Conservation (phyloP, 1,140 invertebrate genomes). For the Anastrepha obliqua region DNA sequence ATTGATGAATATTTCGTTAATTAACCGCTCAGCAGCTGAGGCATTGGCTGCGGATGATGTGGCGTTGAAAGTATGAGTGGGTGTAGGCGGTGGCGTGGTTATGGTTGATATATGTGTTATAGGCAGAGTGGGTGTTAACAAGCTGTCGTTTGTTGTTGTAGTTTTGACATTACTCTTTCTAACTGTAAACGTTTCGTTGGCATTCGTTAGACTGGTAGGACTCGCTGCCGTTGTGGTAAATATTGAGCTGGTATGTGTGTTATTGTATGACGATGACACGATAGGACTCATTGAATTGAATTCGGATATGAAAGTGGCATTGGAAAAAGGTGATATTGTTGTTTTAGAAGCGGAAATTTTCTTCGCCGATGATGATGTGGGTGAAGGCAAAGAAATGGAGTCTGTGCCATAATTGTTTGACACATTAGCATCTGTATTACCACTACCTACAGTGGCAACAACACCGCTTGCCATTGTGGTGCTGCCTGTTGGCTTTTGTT, state of each 20-base stretch:
- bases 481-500: slow-evolving; percentile 68
- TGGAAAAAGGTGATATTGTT: slow-evolving; percentile 56
- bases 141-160: background rate
- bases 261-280: slow-evolving; percentile 39
- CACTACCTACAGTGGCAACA: slow-evolving; percentile 52
- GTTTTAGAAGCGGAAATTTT: slow-evolving; percentile 43
- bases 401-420: background rate
- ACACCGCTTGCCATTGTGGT: slow-evolving; percentile 57
- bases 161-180: slow-evolving; percentile 41
- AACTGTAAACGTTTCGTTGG: slow-evolving; percentile 61
- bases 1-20: slow-evolving; percentile 74
- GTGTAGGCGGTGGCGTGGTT: slow-evolving; percentile 50
- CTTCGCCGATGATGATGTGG: slow-evolving; percentile 40
- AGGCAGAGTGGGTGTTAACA: slow-evolving; percentile 15
- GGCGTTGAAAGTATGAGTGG: slow-evolving; percentile 56
- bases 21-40: slow-evolving; percentile 72
- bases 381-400: background rate
- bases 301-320: slow-evolving; percentile 58
- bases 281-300: slow-evolving; percentile 40
- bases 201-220: slow-evolving; percentile 65
- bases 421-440: slow-evolving; percentile 64
- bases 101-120: slow-evolving; percentile 24
- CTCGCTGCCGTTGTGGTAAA: slow-evolving; percentile 57
- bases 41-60: slow-evolving; percentile 61
- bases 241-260: slow-evolving; percentile 39